Percentiles rank a stretch among this genome's conserved stretches.
These are phyloP conservation scores for Trachymyrmex cornetzi DNA, from an alignment of 1,140 invertebrate species.

Conservation along the genomic window DNA sequence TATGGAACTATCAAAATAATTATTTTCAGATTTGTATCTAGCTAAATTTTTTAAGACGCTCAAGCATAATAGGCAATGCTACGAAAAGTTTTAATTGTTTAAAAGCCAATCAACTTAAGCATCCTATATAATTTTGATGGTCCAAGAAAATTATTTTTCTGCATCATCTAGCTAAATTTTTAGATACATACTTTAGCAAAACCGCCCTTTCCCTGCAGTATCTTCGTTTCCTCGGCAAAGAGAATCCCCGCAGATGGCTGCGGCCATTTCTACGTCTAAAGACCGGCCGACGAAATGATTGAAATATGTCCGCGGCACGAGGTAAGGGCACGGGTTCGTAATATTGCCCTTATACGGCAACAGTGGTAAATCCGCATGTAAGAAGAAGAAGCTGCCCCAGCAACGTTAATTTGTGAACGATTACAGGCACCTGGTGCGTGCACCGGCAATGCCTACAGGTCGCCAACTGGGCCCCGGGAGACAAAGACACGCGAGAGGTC, in stretches of 20 bases:
- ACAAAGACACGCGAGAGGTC: slow-evolving; percentile 75
- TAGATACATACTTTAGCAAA: no score
- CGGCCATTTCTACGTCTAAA: slow-evolving; percentile 39
- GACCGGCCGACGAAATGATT: slow-evolving; percentile 74
- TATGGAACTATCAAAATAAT: no score
- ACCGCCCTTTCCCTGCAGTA: background rate
- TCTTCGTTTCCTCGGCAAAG: background rate
- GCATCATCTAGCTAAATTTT: no score
- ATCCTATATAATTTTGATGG: no score
- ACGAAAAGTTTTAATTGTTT: no score
- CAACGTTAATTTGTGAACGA: slow-evolving; percentile 86
- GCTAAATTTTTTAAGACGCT: no score
- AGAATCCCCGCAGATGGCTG: slow-evolving; percentile 1
- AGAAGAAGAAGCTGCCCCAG: slow-evolving; percentile 81
- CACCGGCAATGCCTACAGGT: slow-evolving; percentile 46
- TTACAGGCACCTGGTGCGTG: slow-evolving; percentile 84
- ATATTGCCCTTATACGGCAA: slow-evolving; percentile 81
- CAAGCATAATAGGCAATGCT: no score
- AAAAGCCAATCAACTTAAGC: no score
- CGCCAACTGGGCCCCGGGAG: slow-evolving; percentile 59
- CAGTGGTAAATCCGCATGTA: slow-evolving; percentile 76
- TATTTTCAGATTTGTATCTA: no score
- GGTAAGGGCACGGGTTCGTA: slow-evolving; percentile 65
- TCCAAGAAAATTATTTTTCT: no score
- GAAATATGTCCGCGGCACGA: slow-evolving; percentile 74